Evolutionary conservation across 2,888 invertebrate species (phyloP), one percentile per base, ranked within the genome.

Genomic region (Salpingus planirostris): DNA sequence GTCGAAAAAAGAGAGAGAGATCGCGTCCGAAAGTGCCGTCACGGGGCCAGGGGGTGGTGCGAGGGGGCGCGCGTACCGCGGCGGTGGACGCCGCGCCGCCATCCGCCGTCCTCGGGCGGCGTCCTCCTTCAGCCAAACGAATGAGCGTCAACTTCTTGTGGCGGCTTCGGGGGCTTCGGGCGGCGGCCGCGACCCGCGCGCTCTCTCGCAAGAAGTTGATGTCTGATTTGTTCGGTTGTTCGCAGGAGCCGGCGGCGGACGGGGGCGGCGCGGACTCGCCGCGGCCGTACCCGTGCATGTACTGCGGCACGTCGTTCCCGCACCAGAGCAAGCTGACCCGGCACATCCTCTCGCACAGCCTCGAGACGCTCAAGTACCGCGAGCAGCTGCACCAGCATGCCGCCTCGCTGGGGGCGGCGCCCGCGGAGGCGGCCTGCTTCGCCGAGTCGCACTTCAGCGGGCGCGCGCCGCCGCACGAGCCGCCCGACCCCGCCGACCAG

Each of bases 241-340:
- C n/a, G 86, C 87, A 84, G 84, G 18, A 18, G 18, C 88, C 88
- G 88, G 87, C 87, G 27, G 21, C 38, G 36, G 36, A 36, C 3
- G 24, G 28, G 10, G 14, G n/a, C 12, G 18, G 40, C 13, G 46
- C 38, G 21, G 63, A 70, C 65, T 73, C 73, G 40, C 69, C 69
- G 44, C 66, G 73, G 55, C 67, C 78, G 60, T 85, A 78, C 71
- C 78, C 80, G 63, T 88, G 89, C 75, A 80, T 87, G 74, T 88
- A 88, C 75, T 89, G 89, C 76, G 85, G 86, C 65, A 81, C 80
- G 59, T 74, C 81, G 64, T 89, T 88, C 68, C 83, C 86, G 55
- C 86, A 87, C 68, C 88, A 87, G 75, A 87, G 83, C 76, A 88
- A 88, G 76, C 73, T 88, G 67, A 87, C 88, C 60, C 73, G 88